phyloP scores from a whole-genome alignment of 2,888 invertebrate genomes.

The Spisula subtruncata region DNA sequence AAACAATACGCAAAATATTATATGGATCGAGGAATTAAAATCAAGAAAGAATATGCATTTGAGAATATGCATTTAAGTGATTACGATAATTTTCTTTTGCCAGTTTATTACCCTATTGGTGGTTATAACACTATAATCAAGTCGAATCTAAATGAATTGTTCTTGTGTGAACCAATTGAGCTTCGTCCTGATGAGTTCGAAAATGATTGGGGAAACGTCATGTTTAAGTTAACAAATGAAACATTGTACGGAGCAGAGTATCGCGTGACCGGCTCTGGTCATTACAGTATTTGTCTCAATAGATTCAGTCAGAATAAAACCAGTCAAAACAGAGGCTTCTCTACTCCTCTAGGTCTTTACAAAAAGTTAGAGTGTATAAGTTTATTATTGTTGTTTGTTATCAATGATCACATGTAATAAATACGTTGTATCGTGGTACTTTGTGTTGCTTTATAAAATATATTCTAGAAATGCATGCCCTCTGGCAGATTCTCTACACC shows the following conservation, averaged over 20 bases:
- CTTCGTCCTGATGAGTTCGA: background rate
- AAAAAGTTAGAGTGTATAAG: background rate
- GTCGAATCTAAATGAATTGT: background rate
- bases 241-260: background rate
- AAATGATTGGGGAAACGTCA: too few relatives aligned
- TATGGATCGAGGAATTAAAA: too few relatives aligned
- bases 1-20: background rate
- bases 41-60: background rate
- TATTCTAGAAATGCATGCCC: too few relatives aligned
- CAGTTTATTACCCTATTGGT: background rate
- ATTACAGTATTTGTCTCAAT: background rate
- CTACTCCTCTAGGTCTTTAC: too few relatives aligned
- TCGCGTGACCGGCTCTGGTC: background rate
- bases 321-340: background rate
- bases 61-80: background rate
- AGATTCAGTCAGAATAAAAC: background rate
- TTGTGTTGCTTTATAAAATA: too few relatives aligned
- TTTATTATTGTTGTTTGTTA: background rate
- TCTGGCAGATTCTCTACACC: too few relatives aligned
- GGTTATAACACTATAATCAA: background rate
- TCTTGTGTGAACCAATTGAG: background rate
- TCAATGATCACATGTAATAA: too few relatives aligned
- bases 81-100: background rate
- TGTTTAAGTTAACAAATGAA: background rate
- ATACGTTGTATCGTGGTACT: too few relatives aligned